A percentile compares a stretch with the other conserved stretches of the same genome.
Evolutionary conservation across 2,888 invertebrate genomes (phyloP).

Genomic region (Drosophila lutescens): DNA sequence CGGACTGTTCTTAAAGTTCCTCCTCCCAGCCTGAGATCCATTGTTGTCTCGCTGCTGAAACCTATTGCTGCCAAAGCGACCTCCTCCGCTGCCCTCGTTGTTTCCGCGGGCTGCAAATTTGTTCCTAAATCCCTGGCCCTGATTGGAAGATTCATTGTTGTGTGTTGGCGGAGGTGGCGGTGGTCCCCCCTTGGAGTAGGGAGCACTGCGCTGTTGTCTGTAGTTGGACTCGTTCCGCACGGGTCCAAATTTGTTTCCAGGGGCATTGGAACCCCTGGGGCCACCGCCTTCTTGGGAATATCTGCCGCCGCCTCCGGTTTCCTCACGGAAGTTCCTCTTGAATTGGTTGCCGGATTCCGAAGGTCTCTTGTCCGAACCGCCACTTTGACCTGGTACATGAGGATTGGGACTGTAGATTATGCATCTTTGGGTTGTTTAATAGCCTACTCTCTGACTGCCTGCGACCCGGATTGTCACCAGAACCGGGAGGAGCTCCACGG

Average conservation of each 20-base stretch:
- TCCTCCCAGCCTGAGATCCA: slow-evolving; percentile 35
- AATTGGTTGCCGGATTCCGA: slow-evolving; percentile 43
- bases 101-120: slow-evolving; percentile 50
- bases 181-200: slow-evolving; percentile 59
- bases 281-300: slow-evolving; percentile 27
- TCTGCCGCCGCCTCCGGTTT: slow-evolving; percentile 14
- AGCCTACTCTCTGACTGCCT: slow-evolving; percentile 54
- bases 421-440: no score
- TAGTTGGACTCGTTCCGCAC: slow-evolving; percentile 67
- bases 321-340: slow-evolving; percentile 56
- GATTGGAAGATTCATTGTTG: slow-evolving; percentile 45
- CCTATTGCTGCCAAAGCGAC: slow-evolving; percentile 45
- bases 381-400: slow-evolving; percentile 8
- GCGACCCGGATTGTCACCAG: slow-evolving; percentile 66
- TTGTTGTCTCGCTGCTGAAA: slow-evolving; percentile 38
- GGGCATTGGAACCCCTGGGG: slow-evolving; percentile 20
- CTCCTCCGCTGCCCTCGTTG: slow-evolving; percentile 16
- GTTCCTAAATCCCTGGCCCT: slow-evolving; percentile 53
- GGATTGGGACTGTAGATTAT: not conserved
- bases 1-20: slow-evolving; percentile 52
- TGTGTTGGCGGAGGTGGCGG: slow-evolving; percentile 12
- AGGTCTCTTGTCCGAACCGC: slow-evolving; percentile 18
- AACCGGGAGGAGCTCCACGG: slow-evolving; percentile 81
- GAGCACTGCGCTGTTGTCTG: slow-evolving; percentile 70
- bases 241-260: slow-evolving; percentile 65